Percentiles rank a stretch among this genome's conserved stretches.
These are phyloP conservation scores for Chitala chitala DNA, from an alignment of 2,113 vertebrate species.

Conservation along the genomic window DNA sequence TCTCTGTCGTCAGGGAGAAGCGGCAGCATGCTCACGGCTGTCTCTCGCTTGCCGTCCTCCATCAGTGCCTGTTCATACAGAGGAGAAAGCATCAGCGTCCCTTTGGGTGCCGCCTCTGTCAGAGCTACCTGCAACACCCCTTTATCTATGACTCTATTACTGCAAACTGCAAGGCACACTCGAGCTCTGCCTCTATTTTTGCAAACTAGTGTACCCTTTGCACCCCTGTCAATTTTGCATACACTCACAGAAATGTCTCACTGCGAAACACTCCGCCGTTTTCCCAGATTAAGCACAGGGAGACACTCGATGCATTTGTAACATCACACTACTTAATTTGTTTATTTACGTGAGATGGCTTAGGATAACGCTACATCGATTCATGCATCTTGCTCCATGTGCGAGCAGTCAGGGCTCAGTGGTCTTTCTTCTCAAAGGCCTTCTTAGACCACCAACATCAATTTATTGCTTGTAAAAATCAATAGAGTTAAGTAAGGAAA, in stretches of 20 bases:
- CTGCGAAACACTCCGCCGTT: not conserved
- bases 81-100: not conserved
- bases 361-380: not conserved
- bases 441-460: conserved; percentile 56
- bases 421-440: conserved; percentile 56
- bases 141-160: not conserved
- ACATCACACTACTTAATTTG: not conserved
- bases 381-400: conserved; percentile 50
- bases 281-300: not conserved
- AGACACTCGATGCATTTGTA: not conserved
- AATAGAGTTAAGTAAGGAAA: conserved; percentile 67
- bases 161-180: not conserved
- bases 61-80: conserved; percentile 53
- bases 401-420: conserved; percentile 49
- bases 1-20: conserved; percentile 74
- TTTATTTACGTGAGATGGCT: not conserved
- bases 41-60: conserved; percentile 69
- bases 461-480: conserved; percentile 67
- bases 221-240: not conserved
- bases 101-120: too few relatives aligned
- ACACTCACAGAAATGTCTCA: not conserved
- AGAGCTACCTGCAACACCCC: too few relatives aligned
- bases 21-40: conserved; percentile 71
- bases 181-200: not conserved
- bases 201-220: not conserved